A percentile compares a stretch with the other conserved stretches of the same genome.
These are phyloP conservation scores for Neoitamus cyanurus DNA, from an alignment of 2,888 invertebrate species.

Conservation along the genomic window DNA sequence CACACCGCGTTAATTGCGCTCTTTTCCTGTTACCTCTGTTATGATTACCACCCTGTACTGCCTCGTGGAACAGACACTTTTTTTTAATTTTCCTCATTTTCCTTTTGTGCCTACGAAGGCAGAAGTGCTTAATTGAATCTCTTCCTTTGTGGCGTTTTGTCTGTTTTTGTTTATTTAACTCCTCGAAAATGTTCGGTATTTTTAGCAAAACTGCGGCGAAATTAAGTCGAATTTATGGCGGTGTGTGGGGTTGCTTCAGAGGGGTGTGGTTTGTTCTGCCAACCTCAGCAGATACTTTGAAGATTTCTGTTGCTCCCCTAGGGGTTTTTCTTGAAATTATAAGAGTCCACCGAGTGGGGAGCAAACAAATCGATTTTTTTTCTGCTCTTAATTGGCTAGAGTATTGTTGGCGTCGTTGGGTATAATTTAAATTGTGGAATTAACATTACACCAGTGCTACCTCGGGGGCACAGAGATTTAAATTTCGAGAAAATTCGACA, in stretches of 20 bases:
- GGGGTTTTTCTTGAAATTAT: neutral
- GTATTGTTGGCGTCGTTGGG: neutral
- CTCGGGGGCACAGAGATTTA: neutral
- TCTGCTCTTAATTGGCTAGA: neutral
- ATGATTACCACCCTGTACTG: too few relatives aligned
- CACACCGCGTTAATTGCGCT: neutral
- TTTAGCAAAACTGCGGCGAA: neutral
- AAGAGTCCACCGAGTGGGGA: neutral
- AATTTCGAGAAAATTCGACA: neutral
- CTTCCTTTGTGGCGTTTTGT: neutral
- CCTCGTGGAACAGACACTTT: too few relatives aligned
- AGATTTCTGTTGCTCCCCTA: neutral
- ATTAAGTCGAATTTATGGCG: constrained; percentile 1
- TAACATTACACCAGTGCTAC: neutral
- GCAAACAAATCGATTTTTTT: neutral
- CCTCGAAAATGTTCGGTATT: neutral
- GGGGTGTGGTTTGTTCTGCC: neutral
- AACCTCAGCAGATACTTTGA: neutral
- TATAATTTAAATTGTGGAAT: neutral
- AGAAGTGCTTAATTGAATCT: constrained; percentile 5
- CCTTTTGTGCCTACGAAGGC: neutral
- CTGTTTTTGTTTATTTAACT: constrained; percentile 1
- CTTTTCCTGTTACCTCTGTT: neutral
- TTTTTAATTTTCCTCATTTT: neutral
- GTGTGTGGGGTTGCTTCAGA: neutral